Conservation (phyloP, 2,113 vertebrate genomes). For the Dicentrarchus labrax region DNA sequence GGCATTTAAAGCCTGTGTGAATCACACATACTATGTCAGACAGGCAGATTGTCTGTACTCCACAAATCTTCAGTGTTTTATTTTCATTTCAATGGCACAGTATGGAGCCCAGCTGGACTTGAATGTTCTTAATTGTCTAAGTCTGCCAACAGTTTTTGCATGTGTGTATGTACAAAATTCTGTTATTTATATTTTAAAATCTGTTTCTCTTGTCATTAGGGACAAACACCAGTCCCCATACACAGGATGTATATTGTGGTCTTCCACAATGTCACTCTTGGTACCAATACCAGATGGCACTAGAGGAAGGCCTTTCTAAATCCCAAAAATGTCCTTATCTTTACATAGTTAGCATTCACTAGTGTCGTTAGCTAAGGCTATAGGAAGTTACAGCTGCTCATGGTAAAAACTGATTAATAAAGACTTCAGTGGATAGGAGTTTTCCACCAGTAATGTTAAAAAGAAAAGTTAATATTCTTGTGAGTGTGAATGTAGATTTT, state of each 20-base stretch:
- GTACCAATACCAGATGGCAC: not conserved
- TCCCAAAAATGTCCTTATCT: too few species aligned
- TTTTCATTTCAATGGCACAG: constrained; percentile 42
- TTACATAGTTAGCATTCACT: not conserved
- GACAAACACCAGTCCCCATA: not conserved
- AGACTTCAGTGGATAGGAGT: not conserved
- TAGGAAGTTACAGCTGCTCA: not conserved
- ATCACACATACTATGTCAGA: constrained; percentile 57
- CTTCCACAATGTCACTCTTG: not conserved
- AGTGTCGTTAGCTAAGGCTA: not conserved
- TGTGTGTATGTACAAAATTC: not conserved
- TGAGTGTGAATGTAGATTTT: not conserved
- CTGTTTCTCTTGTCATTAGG: not conserved
- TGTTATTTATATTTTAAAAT: constrained; percentile 10
- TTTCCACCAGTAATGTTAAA: too few species aligned
- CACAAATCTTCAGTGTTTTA: constrained; percentile 39
- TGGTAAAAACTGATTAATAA: too few species aligned
- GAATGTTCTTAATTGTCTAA: constrained; percentile 24
- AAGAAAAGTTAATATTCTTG: not conserved
- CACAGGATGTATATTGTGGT: too few species aligned
- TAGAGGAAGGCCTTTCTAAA: not conserved
- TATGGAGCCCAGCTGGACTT: constrained; percentile 43
- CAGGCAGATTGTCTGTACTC: constrained; percentile 45
- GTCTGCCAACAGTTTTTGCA: not conserved
- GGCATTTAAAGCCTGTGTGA: constrained; percentile 59